These are phyloP conservation scores for Gonioctena quinquepunctata DNA, from an alignment of 1,140 invertebrate species.

Conservation along the genomic window DNA sequence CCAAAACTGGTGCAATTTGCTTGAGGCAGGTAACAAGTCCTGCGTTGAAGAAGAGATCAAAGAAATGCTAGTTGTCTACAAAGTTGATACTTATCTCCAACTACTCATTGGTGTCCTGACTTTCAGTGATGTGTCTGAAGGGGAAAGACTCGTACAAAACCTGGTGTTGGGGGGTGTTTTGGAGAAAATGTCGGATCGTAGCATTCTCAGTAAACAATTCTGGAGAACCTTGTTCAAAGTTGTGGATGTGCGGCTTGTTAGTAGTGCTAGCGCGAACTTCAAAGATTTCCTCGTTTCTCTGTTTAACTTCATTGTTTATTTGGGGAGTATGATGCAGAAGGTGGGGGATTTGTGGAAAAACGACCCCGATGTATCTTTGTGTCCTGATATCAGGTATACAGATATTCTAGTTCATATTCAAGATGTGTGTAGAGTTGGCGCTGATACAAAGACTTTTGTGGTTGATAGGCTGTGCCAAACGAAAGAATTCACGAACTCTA, in stretches of 20 bases:
- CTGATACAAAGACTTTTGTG: conserved; percentile 21
- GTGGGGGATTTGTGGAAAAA: conserved; percentile 50
- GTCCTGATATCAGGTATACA: conserved; percentile 58
- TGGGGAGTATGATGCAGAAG: conserved; percentile 57
- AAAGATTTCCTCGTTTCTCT: conserved; percentile 57
- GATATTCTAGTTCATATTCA: conserved; percentile 57
- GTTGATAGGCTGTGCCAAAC: conserved; percentile 27
- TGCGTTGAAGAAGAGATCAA: conserved; percentile 47
- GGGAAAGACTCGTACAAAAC: conserved; percentile 51
- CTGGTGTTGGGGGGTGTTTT: conserved; percentile 57
- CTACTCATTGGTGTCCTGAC: conserved; percentile 40
- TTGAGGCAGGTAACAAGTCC: conserved; percentile 44
- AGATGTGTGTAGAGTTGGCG: conserved; percentile 46
- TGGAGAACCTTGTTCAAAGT: conserved; percentile 57
- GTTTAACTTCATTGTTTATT: conserved; percentile 61
- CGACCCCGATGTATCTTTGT: conserved; percentile 49
- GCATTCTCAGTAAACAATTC: conserved; percentile 51
- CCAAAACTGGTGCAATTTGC: conserved; percentile 51
- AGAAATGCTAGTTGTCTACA: conserved; percentile 49
- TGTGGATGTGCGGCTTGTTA: conserved; percentile 54
- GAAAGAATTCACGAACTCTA: conserved; percentile 31
- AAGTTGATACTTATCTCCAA: conserved; percentile 45
- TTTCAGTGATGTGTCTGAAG: conserved; percentile 28
- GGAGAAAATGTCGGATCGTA: conserved; percentile 56
- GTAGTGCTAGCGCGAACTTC: conserved; percentile 56